These are phyloP conservation scores for Planiliza haematocheilus DNA, from an alignment of 2,113 vertebrate genomes.

Conservation along the genomic window DNA sequence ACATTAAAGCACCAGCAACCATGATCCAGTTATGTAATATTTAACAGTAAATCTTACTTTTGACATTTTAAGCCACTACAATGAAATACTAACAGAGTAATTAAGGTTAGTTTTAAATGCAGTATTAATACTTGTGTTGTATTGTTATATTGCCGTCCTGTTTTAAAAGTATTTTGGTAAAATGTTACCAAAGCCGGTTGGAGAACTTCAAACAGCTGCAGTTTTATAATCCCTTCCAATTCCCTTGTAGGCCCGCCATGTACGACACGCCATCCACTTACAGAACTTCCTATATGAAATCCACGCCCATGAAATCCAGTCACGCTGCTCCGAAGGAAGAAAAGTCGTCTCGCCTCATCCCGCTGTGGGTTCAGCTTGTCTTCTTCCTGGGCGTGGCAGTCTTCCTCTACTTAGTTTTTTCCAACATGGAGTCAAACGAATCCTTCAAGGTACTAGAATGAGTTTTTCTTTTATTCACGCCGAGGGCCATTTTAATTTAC, in stretches of 20 bases:
- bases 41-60: no score
- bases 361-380: conserved; percentile 79
- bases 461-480: conserved; percentile 3
- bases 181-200: no score
- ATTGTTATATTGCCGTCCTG: no score
- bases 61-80: no score
- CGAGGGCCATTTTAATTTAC: background rate
- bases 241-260: conserved; percentile 54
- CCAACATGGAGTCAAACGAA: conserved; percentile 76
- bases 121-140: no score
- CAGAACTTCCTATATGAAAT: conserved; percentile 42
- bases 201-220: background rate
- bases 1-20: no score
- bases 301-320: conserved; percentile 14
- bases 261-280: conserved; percentile 61
- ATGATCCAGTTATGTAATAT: no score
- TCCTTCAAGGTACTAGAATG: conserved; percentile 69
- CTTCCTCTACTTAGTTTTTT: conserved; percentile 78
- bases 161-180: no score
- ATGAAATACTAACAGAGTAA: no score
- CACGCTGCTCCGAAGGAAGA: conserved; percentile 17
- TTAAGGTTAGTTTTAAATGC: no score
- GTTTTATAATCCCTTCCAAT: background rate
- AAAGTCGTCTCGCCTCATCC: conserved; percentile 64
- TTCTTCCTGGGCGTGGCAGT: conserved; percentile 72